Percentiles rank a stretch among this genome's conserved stretches.
Evolutionary conservation across 2,797 vertebrate genomes (phyloP).

Genomic region (Pelodytes ibericus): DNA sequence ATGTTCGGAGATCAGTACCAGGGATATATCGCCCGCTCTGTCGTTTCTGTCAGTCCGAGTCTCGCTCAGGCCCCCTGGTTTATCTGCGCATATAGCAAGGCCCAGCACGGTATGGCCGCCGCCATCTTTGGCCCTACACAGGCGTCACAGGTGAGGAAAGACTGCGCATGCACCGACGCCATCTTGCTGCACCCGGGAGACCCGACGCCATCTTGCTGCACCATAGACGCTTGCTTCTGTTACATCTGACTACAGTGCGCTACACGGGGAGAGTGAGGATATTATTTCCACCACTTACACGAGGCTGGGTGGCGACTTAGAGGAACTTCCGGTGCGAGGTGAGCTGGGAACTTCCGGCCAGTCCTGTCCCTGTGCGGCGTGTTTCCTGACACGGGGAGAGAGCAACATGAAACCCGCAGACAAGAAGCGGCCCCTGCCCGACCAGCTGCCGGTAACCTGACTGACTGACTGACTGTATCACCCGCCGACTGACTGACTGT

Average conservation of each 20-base stretch:
- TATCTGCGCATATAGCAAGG: constrained; percentile 4
- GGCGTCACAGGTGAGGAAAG: neutral
- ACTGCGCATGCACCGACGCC: constrained; percentile 11
- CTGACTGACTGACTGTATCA: too few species aligned
- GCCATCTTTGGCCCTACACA: constrained; percentile 22
- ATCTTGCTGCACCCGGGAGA: neutral
- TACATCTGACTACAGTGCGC: too few species aligned
- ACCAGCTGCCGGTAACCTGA: too few species aligned
- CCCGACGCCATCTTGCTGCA: constrained; percentile 9
- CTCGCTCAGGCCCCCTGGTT: neutral
- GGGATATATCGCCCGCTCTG: neutral
- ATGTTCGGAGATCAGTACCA: neutral
- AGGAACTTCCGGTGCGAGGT: neutral
- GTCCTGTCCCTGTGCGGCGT: too few species aligned
- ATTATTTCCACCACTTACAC: too few species aligned
- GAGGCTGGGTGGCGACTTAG: too few species aligned
- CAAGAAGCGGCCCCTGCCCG: neutral
- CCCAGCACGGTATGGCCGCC: constrained; percentile 14
- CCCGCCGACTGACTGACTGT: too few species aligned
- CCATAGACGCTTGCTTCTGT: neutral
- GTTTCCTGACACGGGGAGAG: constrained; percentile 57
- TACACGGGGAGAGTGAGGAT: too few species aligned
- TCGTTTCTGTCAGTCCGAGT: neutral
- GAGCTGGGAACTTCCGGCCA: too few species aligned
- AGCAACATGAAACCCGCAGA: neutral